phyloP scores from a whole-genome alignment of 2,113 vertebrate species.

The Grallaria varia region DNA sequence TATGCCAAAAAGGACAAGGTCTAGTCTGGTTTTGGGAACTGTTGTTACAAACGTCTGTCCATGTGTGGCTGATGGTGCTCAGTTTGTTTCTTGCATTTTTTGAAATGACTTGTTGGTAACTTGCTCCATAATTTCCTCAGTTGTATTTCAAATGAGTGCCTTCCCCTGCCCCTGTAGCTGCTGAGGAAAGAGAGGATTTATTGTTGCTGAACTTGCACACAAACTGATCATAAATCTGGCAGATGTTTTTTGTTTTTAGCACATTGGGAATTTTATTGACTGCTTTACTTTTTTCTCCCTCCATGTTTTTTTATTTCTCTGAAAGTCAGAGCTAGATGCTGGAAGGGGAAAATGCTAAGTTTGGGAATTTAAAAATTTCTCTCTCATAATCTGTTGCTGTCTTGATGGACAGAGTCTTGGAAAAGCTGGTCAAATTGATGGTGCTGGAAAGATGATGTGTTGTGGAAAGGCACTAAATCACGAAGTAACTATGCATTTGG shows the following conservation, averaged over 20 bases:
- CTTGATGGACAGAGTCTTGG: constrained; percentile 10
- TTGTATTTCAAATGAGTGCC: constrained; percentile 2
- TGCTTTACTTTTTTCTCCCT: constrained; percentile 1
- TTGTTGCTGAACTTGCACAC: constrained; percentile 43
- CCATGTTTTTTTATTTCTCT: neutral
- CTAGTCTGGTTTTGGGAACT: neutral
- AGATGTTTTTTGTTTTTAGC: constrained; percentile 61
- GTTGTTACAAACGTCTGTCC: neutral
- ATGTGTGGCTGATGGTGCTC: neutral
- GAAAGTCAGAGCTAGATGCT: neutral
- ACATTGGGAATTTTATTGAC: constrained; percentile 49
- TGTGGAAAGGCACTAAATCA: constrained; percentile 31
- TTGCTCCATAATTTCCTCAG: constrained; percentile 27
- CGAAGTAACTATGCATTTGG: constrained; percentile 14
- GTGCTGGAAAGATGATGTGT: neutral
- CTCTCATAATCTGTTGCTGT: neutral
- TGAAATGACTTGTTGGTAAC: neutral
- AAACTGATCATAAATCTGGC: constrained; percentile 56
- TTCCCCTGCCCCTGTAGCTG: neutral
- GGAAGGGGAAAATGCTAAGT: constrained; percentile 26
- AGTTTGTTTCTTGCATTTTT: constrained; percentile 2
- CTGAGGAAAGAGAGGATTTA: constrained; percentile 57
- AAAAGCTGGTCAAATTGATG: neutral
- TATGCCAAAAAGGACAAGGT: neutral
- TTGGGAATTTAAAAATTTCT: constrained; percentile 21